These are phyloP conservation scores for Diarsia rubi DNA, from an alignment of 2,888 invertebrate species.

Conservation along the genomic window DNA sequence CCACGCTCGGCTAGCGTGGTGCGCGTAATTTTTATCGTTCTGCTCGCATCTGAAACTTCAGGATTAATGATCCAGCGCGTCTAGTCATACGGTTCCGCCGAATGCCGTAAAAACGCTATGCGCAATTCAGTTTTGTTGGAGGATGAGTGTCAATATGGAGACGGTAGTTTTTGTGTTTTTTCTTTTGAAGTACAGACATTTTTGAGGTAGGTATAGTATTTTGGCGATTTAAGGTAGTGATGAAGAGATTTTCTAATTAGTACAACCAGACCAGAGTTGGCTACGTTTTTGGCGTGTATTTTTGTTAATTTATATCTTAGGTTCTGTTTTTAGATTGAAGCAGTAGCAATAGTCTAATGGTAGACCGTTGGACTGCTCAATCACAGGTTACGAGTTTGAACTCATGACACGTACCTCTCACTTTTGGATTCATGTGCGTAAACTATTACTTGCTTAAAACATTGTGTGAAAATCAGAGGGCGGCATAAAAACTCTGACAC, in stretches of 20 bases:
- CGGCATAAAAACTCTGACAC: no score
- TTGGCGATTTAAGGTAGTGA: not conserved
- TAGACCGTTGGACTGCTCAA: not conserved
- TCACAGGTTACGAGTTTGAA: not conserved
- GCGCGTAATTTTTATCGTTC: slow-evolving; percentile 87
- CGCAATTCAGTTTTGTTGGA: slow-evolving; percentile 85
- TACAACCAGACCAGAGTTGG: not conserved
- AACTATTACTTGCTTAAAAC: no score
- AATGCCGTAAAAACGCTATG: slow-evolving; percentile 90
- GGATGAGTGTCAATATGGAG: slow-evolving; percentile 66
- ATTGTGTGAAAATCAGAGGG: no score
- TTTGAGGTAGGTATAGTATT: no score
- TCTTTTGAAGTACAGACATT: no score
- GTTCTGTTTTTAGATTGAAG: not conserved
- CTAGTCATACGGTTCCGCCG: slow-evolving; percentile 90
- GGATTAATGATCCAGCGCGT: slow-evolving; percentile 89
- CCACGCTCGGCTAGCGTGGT: slow-evolving; percentile 72
- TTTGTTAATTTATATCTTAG: not conserved
- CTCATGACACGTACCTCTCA: no score
- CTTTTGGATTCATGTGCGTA: no score
- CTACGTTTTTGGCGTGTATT: not conserved
- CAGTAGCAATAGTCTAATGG: not conserved
- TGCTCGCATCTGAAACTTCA: slow-evolving; percentile 86
- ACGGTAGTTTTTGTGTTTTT: slow-evolving; percentile 62
- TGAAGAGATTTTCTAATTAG: not conserved